Conservation (phyloP, 2,797 vertebrate genomes). For the Phyllotis vaccarum region DNA sequence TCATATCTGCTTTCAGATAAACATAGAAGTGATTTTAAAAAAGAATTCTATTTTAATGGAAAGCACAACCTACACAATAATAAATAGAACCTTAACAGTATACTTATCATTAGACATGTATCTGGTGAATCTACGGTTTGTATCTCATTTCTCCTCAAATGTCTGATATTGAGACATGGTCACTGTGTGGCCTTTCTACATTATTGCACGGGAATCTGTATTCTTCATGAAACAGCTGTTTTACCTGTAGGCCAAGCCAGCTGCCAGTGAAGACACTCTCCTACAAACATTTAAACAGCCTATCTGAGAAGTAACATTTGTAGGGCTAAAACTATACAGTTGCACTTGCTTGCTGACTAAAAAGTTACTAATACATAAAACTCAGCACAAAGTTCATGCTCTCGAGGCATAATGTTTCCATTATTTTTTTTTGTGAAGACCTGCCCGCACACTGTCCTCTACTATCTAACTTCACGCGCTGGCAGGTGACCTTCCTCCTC, state of each 20-base stretch:
- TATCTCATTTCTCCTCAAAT: not conserved
- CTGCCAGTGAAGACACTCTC: slow-evolving; percentile 36
- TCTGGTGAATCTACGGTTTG: not conserved
- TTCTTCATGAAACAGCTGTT: slow-evolving; percentile 24
- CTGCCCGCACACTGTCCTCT: not conserved
- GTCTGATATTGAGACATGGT: not conserved
- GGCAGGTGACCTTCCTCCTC: fast-evolving
- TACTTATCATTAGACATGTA: not conserved
- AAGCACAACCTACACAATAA: not conserved
- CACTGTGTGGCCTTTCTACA: not conserved
- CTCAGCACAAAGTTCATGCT: not conserved
- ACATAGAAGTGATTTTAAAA: not conserved
- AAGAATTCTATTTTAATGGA: slow-evolving; percentile 40
- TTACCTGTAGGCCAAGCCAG: not conserved
- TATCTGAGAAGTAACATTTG: not conserved
- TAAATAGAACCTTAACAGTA: not conserved
- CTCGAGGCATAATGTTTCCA: not conserved
- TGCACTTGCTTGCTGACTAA: not conserved
- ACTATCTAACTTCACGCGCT: not conserved
- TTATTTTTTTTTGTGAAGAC: not conserved
- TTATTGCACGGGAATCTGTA: not conserved
- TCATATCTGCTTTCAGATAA: not conserved
- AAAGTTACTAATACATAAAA: not conserved
- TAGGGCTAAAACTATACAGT: not conserved
- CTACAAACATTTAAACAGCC: not conserved